Percentiles rank a stretch among this genome's conserved stretches.
phyloP scores from a whole-genome alignment of 2,113 vertebrate species.

The Ciconia boyciana region DNA sequence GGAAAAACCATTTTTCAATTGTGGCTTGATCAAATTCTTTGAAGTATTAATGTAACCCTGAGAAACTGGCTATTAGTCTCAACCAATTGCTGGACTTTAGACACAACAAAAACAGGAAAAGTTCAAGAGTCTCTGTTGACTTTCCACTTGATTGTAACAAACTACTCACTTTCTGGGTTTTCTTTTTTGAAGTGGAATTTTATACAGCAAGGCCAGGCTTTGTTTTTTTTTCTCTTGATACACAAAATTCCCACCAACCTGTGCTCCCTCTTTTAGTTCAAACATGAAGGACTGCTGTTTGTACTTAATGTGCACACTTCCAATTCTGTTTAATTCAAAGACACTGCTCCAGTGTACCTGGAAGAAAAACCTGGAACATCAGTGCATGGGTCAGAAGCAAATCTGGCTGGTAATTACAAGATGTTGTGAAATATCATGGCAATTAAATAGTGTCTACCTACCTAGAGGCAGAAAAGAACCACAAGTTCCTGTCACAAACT shows the following conservation, averaged over 20 bases:
- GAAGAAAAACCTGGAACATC: background rate
- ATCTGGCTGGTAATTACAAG: background rate
- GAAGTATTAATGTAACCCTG: constrained; percentile 55
- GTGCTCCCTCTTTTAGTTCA: background rate
- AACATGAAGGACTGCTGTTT: background rate
- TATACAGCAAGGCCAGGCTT: background rate
- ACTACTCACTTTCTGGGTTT: constrained; percentile 47
- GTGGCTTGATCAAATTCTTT: constrained; percentile 39
- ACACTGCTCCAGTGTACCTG: background rate
- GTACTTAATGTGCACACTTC: background rate
- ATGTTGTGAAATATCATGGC: background rate
- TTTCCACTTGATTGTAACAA: constrained; percentile 59
- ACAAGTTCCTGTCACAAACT: background rate
- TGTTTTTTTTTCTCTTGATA: background rate
- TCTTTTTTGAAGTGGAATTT: constrained; percentile 58
- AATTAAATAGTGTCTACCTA: background rate
- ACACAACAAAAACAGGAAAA: constrained; percentile 69
- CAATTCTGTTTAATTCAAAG: background rate
- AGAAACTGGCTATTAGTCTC: constrained; percentile 48
- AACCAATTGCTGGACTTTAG: constrained; percentile 50
- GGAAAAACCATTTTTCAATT: constrained; percentile 50
- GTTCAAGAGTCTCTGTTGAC: constrained; percentile 60
- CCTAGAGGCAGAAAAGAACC: background rate
- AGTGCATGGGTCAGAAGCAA: background rate
- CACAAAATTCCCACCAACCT: constrained; percentile 28